Conservation (phyloP, 1,140 invertebrate genomes). For the Holotrichia oblita region DNA sequence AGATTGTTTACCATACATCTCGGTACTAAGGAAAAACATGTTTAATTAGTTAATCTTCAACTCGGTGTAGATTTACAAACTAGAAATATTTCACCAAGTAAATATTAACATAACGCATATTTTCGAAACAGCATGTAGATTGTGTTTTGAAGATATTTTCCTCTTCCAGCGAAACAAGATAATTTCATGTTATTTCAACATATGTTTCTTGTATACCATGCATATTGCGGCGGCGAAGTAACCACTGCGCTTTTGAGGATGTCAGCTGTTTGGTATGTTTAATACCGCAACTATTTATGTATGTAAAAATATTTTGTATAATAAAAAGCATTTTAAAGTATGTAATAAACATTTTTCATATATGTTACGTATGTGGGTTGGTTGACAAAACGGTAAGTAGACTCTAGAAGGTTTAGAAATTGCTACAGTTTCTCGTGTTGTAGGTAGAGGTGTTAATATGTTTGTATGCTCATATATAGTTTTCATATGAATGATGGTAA, state of each 20-base stretch:
- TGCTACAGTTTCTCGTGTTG: too few relatives aligned
- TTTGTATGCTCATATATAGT: too few relatives aligned
- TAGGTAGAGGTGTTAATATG: too few relatives aligned
- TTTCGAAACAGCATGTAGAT: slow-evolving; percentile 3
- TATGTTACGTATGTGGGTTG: too few relatives aligned
- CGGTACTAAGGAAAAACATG: neutral
- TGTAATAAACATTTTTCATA: too few relatives aligned
- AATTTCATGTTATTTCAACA: neutral
- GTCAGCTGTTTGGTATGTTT: neutral
- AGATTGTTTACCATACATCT: too few relatives aligned
- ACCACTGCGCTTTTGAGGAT: neutral
- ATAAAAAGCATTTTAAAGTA: neutral
- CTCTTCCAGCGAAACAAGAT: neutral
- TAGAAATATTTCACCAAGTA: neutral
- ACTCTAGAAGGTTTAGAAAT: too few relatives aligned
- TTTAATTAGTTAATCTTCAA: neutral
- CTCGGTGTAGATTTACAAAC: neutral
- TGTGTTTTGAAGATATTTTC: neutral
- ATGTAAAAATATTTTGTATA: neutral
- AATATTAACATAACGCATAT: slow-evolving; percentile 4
- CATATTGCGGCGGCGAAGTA: neutral
- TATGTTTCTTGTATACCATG: neutral
- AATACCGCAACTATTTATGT: neutral
- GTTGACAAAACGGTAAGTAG: too few relatives aligned
- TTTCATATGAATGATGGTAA: too few relatives aligned